A percentile compares a stretch with the other conserved stretches of the same genome.
phyloP scores from a whole-genome alignment of 2,888 invertebrate species.

The Agapostemon virescens region DNA sequence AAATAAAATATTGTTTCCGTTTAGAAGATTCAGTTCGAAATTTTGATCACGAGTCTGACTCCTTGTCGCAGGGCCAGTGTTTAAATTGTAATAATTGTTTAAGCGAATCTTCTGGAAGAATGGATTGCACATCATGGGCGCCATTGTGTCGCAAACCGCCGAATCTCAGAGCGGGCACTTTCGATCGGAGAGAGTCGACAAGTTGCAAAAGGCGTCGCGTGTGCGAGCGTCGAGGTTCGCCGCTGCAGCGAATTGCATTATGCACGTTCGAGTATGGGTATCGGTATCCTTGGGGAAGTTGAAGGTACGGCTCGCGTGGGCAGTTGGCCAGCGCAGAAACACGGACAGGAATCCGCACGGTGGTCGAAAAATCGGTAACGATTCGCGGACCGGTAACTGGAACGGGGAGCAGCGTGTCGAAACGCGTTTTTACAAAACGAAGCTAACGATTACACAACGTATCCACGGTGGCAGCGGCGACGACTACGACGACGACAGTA shows the following conservation, averaged over 20 bases:
- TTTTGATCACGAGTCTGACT: no score
- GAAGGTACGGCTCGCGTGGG: slow-evolving; percentile 36
- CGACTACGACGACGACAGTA: not conserved
- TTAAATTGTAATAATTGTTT: no score
- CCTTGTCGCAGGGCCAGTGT: no score
- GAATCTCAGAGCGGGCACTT: no score
- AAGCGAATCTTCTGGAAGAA: no score
- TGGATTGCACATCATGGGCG: no score
- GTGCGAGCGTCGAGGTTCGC: not conserved
- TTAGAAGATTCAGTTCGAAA: no score
- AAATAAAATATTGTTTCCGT: no score
- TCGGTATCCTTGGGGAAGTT: not conserved
- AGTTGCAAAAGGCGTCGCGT: not conserved
- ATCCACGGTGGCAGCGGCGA: no score
- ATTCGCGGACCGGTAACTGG: not conserved
- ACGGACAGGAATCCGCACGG: not conserved
- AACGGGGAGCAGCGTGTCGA: not conserved
- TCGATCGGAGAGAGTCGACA: not conserved
- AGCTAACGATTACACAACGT: not conserved
- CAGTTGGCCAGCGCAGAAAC: not conserved
- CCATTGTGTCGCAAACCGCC: no score
- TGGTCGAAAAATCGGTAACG: slow-evolving; percentile 7
- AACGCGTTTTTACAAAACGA: slow-evolving; percentile 3
- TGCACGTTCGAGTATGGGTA: not conserved
- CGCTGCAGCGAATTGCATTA: not conserved